Percentiles rank a stretch among this genome's conserved stretches.
phyloP scores from a whole-genome alignment of 1,140 invertebrate genomes.

The Hirudo medicinalis region DNA sequence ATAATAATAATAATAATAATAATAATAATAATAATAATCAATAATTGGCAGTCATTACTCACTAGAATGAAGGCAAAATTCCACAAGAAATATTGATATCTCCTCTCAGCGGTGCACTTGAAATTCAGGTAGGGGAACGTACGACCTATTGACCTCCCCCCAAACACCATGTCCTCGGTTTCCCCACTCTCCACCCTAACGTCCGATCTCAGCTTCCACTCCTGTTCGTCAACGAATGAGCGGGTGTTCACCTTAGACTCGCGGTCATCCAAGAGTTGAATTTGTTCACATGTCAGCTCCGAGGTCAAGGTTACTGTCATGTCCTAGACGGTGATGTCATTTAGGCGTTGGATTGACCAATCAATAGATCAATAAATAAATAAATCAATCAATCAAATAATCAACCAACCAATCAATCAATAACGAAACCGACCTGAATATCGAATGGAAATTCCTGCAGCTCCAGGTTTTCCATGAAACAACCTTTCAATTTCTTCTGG shows the following conservation, averaged over 20 bases:
- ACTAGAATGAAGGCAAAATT: constrained; percentile 11
- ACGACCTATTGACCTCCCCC: constrained; percentile 34
- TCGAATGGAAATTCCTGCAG: constrained; percentile 26
- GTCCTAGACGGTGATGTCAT: constrained; percentile 29
- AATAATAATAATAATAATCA: neutral
- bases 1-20: neutral
- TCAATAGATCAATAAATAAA: no score
- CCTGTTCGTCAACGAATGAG: constrained; percentile 41
- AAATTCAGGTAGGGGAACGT: constrained; percentile 3
- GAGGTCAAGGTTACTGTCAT: constrained; percentile 39
- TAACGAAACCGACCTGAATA: constrained; percentile 21
- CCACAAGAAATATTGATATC: constrained; percentile 14
- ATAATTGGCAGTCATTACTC: neutral
- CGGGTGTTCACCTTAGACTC: constrained; percentile 38
- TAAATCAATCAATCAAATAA: no score
- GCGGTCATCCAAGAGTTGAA: constrained; percentile 36
- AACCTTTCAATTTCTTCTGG: constrained; percentile 23
- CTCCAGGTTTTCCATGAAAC: constrained; percentile 25
- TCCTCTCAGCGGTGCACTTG: constrained; percentile 12
- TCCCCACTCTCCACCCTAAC: constrained; percentile 20
- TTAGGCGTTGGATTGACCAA: no score
- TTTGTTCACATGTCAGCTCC: constrained; percentile 34
- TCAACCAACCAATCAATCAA: no score
- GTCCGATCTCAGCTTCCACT: constrained; percentile 26
- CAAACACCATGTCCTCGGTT: constrained; percentile 36